A percentile compares a stretch with the other conserved stretches of the same genome.
Evolutionary conservation across 2,113 vertebrate genomes (phyloP).

Genomic region (Xiphophorus maculatus): DNA sequence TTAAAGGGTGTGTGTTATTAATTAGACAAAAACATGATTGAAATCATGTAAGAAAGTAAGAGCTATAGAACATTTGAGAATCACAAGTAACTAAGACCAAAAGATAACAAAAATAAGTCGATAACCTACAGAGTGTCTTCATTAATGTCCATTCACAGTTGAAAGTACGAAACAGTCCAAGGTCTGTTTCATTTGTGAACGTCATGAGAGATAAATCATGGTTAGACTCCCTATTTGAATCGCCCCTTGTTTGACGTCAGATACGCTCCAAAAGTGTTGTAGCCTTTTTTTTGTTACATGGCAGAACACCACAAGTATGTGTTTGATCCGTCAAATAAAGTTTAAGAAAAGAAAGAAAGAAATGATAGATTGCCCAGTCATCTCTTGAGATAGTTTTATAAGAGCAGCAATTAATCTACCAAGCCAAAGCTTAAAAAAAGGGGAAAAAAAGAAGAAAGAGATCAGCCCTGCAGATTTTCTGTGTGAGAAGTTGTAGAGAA

Average conservation of each 20-base stretch:
- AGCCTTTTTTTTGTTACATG: not conserved
- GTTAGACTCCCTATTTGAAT: not conserved
- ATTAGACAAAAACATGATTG: not conserved
- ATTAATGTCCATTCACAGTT: too few species aligned
- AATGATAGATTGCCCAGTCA: not conserved
- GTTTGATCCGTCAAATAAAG: not conserved
- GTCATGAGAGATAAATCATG: not conserved
- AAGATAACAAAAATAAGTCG: not conserved
- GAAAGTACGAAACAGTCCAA: not conserved
- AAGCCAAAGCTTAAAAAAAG: not conserved
- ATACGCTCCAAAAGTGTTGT: not conserved
- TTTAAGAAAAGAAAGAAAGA: not conserved
- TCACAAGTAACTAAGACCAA: not conserved
- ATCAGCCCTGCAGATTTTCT: too few species aligned
- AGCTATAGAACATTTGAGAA: not conserved
- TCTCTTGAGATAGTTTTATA: not conserved
- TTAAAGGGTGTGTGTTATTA: too few species aligned
- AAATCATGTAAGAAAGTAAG: not conserved
- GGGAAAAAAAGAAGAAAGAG: too few species aligned
- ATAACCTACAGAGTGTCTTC: not conserved
- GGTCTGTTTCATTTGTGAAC: not conserved
- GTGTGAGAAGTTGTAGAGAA: slow-evolving; percentile 15
- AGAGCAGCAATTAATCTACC: not conserved
- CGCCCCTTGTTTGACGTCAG: not conserved
- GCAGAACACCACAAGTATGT: not conserved